These are phyloP conservation scores for Urophycis tenuis DNA, from an alignment of 2,797 vertebrate species.

Conservation along the genomic window DNA sequence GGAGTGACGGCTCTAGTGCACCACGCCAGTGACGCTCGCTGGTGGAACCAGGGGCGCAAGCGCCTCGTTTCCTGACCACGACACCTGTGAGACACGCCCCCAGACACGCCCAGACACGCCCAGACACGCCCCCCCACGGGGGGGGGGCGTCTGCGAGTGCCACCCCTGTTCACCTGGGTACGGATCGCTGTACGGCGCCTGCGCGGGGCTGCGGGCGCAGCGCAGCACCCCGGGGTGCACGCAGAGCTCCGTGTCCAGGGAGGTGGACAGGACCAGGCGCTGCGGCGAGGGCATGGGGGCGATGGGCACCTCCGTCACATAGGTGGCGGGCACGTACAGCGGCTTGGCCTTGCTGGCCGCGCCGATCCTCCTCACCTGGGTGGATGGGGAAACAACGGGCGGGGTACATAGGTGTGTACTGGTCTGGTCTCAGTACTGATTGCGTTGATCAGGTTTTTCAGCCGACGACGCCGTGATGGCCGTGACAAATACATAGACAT, in stretches of 20 bases:
- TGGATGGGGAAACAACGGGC: background rate
- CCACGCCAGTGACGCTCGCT: no score
- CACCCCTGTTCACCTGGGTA: constrained; percentile 50
- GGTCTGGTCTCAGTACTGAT: background rate
- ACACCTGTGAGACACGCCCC: no score
- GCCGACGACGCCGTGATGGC: background rate
- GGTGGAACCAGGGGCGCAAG: no score
- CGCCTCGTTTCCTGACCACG: no score
- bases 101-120: no score
- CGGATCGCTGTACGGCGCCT: constrained; percentile 17
- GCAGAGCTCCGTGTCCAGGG: constrained; percentile 52
- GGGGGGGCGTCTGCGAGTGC: no score
- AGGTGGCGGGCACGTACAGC: constrained; percentile 82
- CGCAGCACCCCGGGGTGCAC: constrained; percentile 40
- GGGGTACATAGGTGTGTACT: background rate
- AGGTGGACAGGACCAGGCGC: constrained; percentile 49
- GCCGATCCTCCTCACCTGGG: constrained; percentile 72
- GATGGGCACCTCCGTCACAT: constrained; percentile 77
- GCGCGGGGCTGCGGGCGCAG: constrained; percentile 41
- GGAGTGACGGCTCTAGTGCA: no score
- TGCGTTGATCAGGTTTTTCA: background rate
- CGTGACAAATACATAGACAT: background rate
- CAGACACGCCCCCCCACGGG: no score
- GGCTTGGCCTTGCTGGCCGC: constrained; percentile 71
- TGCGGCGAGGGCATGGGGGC: constrained; percentile 53